A percentile compares a stretch with the other conserved stretches of the same genome.
Conservation (phyloP, 2,888 invertebrate genomes). For the Anthophora plumipes region DNA sequence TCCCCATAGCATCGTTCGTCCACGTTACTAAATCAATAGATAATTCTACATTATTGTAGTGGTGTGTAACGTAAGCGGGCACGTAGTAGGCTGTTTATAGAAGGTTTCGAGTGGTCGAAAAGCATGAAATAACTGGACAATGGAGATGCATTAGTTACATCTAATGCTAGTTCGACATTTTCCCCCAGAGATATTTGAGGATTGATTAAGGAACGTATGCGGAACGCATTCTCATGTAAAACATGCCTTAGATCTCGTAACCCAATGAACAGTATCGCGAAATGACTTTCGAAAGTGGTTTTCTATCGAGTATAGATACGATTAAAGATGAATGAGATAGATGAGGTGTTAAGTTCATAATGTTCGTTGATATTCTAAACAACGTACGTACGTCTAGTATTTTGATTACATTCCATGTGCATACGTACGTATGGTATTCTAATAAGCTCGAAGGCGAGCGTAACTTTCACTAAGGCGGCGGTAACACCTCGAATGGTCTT, state of each 20-base stretch:
- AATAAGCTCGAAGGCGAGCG: conserved; percentile 7
- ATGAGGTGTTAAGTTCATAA: not conserved
- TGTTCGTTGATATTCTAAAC: not conserved
- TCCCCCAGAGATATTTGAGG: conserved; percentile 22
- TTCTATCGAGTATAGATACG: too few species aligned
- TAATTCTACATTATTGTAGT: conserved; percentile 64
- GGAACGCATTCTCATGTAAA: too few species aligned
- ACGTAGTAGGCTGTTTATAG: conserved; percentile 58
- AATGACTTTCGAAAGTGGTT: too few species aligned
- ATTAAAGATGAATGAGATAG: not conserved
- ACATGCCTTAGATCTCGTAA: conserved; percentile 1
- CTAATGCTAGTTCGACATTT: conserved; percentile 12
- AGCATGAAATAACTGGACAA: conserved; percentile 38
- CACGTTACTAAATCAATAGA: conserved; percentile 65
- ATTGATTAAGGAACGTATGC: conserved; percentile 40
- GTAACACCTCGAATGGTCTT: too few species aligned
- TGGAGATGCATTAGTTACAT: conserved; percentile 2
- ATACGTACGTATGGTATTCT: not conserved
- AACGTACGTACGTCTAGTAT: not conserved
- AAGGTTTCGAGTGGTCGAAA: conserved; percentile 43
- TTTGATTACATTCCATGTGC: not conserved
- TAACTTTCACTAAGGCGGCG: not conserved
- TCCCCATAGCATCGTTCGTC: not conserved
- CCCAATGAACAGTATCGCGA: conserved; percentile 19
- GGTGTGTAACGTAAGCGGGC: conserved; percentile 49